Evolutionary conservation across 2,888 invertebrate genomes (phyloP), one percentile per base, ranked within the genome.

Genomic region (Drosophila subquinaria): DNA sequence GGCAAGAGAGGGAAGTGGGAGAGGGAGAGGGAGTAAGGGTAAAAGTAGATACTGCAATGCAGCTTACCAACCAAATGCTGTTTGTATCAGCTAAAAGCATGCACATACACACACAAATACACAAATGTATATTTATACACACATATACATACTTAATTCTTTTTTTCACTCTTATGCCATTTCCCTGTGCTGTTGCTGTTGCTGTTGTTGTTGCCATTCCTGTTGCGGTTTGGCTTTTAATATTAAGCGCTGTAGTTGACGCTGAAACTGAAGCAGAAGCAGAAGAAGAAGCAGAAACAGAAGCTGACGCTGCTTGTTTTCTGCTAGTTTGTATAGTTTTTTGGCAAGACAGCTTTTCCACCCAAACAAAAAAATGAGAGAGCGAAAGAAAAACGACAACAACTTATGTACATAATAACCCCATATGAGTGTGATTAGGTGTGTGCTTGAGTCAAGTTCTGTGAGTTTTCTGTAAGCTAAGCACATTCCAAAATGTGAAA

Each of bases 261-360:
- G 84, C 56, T 45, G 43, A 55, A 42, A 13, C 55, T 20, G 30
- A 51, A 53, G n/a, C n/a, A n/a, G n/a, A n/a, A n/a, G 52, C 38
- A 38, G 33, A 38, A 52, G n/a, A 38, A 38, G 30, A 40, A 30
- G 42, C 40, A 35, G 38, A n/a, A 51, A 20, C 52, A 30, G 43
- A n/a, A 33, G 57, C 84, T 87, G 84, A 84, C 85, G 73, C 64
- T 82, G 84, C 84, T 85, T 85, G 85, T 88, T 88, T 88, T 79
- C 71, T 74, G 71, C 63, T 82, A 76, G 82, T 87, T 84, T 85
- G 70, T 82, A 76, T 82, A 80, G 85, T 76, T 82, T 57, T 73
- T 73, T 73, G 70, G 73, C 62, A 73, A 62, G 67, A 73, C 72
- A 68, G 65, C n/a, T 40, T 17, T 55, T 30, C 33, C 50, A 51